Conservation (phyloP, 2,888 invertebrate species). For the Himalopsyche japonica region DNA sequence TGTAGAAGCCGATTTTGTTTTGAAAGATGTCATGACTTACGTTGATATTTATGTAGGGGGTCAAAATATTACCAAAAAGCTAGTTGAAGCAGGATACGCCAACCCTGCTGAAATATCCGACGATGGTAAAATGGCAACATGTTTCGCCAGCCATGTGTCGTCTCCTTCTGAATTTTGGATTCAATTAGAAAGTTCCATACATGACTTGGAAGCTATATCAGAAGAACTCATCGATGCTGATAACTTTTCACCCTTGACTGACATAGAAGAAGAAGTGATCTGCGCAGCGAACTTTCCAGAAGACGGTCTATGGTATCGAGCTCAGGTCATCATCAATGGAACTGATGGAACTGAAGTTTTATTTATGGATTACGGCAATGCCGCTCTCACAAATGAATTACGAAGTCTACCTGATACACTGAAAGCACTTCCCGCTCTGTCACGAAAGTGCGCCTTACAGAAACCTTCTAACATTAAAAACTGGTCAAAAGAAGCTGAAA, state of each 20-base stretch:
- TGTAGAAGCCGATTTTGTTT: constrained; percentile 59
- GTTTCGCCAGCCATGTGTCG: constrained; percentile 75
- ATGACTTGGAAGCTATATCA: constrained; percentile 63
- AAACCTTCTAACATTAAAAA: constrained; percentile 60
- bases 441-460: constrained; percentile 65
- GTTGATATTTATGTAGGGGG: constrained; percentile 68
- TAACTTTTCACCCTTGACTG: constrained; percentile 57
- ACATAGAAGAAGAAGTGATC: constrained; percentile 59
- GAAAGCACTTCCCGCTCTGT: constrained; percentile 61
- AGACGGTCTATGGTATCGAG: constrained; percentile 69
- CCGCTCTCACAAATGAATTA: constrained; percentile 61
- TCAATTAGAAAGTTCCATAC: constrained; percentile 67
- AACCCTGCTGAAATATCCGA: constrained; percentile 57
- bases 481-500: constrained; percentile 70
- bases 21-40: constrained; percentile 63
- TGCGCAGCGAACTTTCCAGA: constrained; percentile 70
- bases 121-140: constrained; percentile 61
- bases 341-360: constrained; percentile 64
- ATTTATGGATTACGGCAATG: constrained; percentile 73
- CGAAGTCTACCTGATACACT: constrained; percentile 65
- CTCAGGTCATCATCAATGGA: constrained; percentile 63
- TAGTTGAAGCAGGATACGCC: constrained; percentile 64
- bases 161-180: constrained; percentile 79
- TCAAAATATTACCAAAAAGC: constrained; percentile 63
- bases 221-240: constrained; percentile 61